phyloP scores from a whole-genome alignment of 2,888 invertebrate species.

The Synanthedon formicaeformis region DNA sequence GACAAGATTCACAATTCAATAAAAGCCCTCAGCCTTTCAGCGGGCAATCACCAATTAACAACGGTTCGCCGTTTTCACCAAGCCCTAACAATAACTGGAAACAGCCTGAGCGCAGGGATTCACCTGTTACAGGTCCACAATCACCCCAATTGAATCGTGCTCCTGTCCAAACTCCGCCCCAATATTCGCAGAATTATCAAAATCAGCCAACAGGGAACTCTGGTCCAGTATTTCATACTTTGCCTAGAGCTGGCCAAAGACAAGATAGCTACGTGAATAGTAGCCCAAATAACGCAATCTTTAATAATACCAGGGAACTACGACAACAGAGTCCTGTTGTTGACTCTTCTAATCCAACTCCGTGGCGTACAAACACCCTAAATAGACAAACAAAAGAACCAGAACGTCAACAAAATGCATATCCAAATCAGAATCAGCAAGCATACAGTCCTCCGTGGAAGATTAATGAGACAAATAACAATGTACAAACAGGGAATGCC shows the following conservation, averaged over 20 bases:
- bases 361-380: constrained; percentile 54
- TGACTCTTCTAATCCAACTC: constrained; percentile 31
- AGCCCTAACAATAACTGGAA: constrained; percentile 60
- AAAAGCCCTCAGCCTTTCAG: constrained; percentile 61
- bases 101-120: constrained; percentile 57
- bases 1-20: constrained; percentile 65
- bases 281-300: constrained; percentile 26
- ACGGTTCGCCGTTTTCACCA: constrained; percentile 47
- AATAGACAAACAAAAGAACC: constrained; percentile 40
- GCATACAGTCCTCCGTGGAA: constrained; percentile 47
- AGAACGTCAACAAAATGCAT: constrained; percentile 30
- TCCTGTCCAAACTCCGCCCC: constrained; percentile 34
- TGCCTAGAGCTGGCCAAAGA: constrained; percentile 45
- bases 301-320: constrained; percentile 31
- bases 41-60: constrained; percentile 40
- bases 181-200: constrained; percentile 30
- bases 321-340: constrained; percentile 25
- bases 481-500: constrained; percentile 24
- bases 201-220: constrained; percentile 33
- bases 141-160: constrained; percentile 31
- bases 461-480: constrained; percentile 39
- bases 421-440: constrained; percentile 34
- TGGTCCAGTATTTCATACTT: constrained; percentile 42
- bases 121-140: constrained; percentile 41
- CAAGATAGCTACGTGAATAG: constrained; percentile 29